Evolutionary conservation across 2,888 invertebrate genomes (phyloP).

Genomic region (Onchidella celtica): DNA sequence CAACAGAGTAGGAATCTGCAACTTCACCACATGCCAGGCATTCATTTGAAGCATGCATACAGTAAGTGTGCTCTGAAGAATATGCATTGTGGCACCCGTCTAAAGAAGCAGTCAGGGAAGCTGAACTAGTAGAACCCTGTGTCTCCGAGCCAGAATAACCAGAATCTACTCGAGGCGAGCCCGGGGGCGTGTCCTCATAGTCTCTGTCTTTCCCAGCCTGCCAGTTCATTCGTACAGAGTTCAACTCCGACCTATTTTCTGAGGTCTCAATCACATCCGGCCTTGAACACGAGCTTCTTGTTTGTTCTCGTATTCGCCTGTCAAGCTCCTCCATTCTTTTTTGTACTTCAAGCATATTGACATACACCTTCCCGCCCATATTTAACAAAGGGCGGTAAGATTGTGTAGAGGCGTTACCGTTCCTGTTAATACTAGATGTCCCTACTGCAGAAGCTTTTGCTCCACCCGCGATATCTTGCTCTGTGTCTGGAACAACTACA

Average conservation of each 20-base stretch:
- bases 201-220: neutral
- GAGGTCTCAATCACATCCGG: neutral
- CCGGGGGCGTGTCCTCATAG: neutral
- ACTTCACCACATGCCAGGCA: no score
- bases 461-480: neutral
- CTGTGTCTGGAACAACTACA: neutral
- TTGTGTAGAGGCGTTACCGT: neutral
- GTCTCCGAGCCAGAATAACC: no score
- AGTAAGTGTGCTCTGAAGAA: no score
- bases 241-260: neutral
- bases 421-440: neutral
- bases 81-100: no score
- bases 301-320: neutral
- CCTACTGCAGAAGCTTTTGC: neutral
- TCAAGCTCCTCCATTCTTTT: conserved; percentile 17
- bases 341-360: conserved; percentile 32
- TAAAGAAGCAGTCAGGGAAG: no score
- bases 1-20: no score
- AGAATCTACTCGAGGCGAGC: no score
- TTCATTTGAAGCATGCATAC: no score
- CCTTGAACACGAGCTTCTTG: neutral
- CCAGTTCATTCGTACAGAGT: neutral
- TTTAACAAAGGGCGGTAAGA: conserved; percentile 15
- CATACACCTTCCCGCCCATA: neutral
- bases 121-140: no score